phyloP scores from a whole-genome alignment of 1,140 invertebrate genomes.

The Drosophila gunungcola region DNA sequence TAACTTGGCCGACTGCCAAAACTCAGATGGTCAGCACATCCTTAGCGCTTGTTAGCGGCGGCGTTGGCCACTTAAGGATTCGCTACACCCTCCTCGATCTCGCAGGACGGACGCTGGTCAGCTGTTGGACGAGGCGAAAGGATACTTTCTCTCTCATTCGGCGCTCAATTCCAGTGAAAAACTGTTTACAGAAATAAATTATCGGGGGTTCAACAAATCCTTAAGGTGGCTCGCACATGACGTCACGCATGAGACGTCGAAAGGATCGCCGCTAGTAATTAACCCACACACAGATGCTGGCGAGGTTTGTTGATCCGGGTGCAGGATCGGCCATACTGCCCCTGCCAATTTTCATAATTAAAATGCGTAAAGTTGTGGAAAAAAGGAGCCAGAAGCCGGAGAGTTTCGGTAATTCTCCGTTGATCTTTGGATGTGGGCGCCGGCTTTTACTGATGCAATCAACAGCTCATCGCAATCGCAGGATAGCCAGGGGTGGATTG shows the following conservation, averaged over 20 bases:
- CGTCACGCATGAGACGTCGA: constrained; percentile 58
- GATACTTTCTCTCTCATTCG: constrained; percentile 14
- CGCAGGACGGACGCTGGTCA: constrained; percentile 51
- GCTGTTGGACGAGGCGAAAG: constrained; percentile 55
- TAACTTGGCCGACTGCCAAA: constrained; percentile 28
- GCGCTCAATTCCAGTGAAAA: constrained; percentile 62
- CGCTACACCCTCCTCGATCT: constrained; percentile 50
- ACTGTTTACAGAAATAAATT: constrained; percentile 77
- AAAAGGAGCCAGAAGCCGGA: constrained; percentile 29
- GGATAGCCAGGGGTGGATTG: constrained; percentile 52
- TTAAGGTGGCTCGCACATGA: constrained; percentile 61
- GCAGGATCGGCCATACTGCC: constrained; percentile 1
- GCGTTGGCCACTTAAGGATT: constrained; percentile 58
- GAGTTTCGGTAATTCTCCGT: constrained; percentile 29
- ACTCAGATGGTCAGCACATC: constrained; percentile 43
- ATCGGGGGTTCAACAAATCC: constrained; percentile 68
- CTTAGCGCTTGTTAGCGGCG: constrained; percentile 50
- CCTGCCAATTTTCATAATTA: constrained; percentile 55
- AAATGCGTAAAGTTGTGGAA: constrained; percentile 64
- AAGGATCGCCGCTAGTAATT: constrained; percentile 53
- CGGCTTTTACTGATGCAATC: constrained; percentile 61
- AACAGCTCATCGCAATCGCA: constrained; percentile 58
- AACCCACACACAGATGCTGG: constrained; percentile 71
- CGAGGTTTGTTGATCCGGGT: constrained; percentile 32
- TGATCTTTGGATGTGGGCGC: constrained; percentile 57